phyloP scores from a whole-genome alignment of 2,797 vertebrate genomes.

The Melanotaenia boesemani region DNA sequence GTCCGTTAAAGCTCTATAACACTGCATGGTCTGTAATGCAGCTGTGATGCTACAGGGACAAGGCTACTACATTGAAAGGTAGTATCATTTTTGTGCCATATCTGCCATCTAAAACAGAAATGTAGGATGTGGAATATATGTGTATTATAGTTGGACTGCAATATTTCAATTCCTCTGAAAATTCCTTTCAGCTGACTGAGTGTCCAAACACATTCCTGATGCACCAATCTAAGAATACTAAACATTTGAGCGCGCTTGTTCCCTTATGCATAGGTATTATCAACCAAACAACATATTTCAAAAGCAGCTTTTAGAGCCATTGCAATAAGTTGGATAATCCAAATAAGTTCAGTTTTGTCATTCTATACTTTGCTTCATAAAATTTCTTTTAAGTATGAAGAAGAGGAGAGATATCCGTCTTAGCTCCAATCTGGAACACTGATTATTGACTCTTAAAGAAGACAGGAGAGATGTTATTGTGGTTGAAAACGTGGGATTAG shows the following conservation, averaged over 20 bases:
- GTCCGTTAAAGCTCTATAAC: not conserved
- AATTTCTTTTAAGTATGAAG: slow-evolving; percentile 3
- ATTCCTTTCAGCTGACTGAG: not conserved
- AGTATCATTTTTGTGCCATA: not conserved
- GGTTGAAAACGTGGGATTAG: slow-evolving; percentile 73
- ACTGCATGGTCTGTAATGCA: not conserved
- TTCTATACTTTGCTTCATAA: slow-evolving; percentile 4
- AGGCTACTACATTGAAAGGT: not conserved
- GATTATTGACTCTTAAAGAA: slow-evolving; percentile 53
- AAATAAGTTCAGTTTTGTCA: not conserved
- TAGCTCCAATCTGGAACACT: slow-evolving; percentile 64
- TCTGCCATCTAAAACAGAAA: not conserved
- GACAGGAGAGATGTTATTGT: slow-evolving; percentile 48
- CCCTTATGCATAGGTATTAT: not conserved
- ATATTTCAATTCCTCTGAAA: not conserved
- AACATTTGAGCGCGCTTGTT: not conserved
- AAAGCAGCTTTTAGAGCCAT: not conserved
- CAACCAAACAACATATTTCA: not conserved
- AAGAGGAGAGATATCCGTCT: slow-evolving; percentile 30
- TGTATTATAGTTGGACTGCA: not conserved
- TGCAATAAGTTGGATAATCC: not conserved
- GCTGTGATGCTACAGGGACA: not conserved
- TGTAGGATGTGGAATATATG: not conserved
- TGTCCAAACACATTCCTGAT: not conserved
- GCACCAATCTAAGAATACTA: not conserved